These are phyloP conservation scores for Psephotus haematonotus DNA, from an alignment of 2,113 vertebrate species.

Conservation along the genomic window DNA sequence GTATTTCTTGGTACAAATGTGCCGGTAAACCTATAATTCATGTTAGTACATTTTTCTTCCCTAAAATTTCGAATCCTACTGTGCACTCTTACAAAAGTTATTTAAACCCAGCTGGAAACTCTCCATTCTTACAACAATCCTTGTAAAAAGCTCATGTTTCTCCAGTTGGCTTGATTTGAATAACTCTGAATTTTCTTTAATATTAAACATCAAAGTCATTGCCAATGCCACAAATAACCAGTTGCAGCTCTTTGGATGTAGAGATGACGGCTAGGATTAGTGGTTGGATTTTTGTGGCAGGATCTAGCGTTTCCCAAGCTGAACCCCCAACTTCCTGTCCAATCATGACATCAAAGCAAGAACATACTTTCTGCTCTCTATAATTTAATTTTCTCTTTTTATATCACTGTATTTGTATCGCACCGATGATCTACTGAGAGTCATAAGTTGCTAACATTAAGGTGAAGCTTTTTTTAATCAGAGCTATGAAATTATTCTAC, in stretches of 20 bases:
- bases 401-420: neutral
- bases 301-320: neutral
- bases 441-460: neutral
- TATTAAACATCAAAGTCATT: neutral
- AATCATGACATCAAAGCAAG: neutral
- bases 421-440: neutral
- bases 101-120: neutral
- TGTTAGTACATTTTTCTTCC: neutral
- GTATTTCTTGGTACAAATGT: neutral
- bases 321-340: neutral
- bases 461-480: neutral
- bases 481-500: neutral
- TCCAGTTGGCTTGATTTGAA: neutral
- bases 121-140: neutral
- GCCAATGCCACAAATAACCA: neutral
- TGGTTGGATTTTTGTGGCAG: neutral
- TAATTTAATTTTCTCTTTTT: neutral
- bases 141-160: neutral
- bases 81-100: neutral
- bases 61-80: neutral
- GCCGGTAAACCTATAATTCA: neutral
- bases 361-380: neutral
- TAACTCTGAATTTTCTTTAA: neutral
- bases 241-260: neutral
- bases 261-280: neutral